Evolutionary conservation across 2,113 vertebrate species (phyloP), one percentile per base, ranked within the genome.

Genomic region (Oreochromis niloticus): DNA sequence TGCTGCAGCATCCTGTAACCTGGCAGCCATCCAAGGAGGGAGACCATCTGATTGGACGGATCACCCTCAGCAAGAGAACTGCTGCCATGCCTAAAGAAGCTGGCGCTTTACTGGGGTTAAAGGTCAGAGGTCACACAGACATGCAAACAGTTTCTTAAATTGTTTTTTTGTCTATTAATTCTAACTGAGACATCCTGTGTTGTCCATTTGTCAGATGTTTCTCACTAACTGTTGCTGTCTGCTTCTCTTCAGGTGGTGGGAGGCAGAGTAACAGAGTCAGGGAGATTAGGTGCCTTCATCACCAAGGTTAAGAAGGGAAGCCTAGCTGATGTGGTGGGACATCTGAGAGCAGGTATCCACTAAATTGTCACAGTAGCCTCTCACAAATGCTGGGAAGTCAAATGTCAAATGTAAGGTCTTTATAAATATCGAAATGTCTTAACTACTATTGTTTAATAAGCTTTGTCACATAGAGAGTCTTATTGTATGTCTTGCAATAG

Each of bases 271-370:
- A 99, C 98, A 66, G 99, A 99, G 95, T 96, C 98, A 80, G 98
- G 98, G 94, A 97, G 98, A 93, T 97, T 99, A 82, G 98, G 98
- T 96, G 99, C 99, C 97, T 99, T 99, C 96, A 99, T 99, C 98
- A 99, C 98, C 95, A 99, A 99, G 98, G 99, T 99, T 89, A 99
- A 99, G 97, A 99, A 98, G 94, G 99, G 99, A 90, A 99, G 99
- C 94, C 97, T 99, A 88, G 99, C 99, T 32, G 99, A 99, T 85
- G 97, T 99, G 83, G 98, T 99, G 89, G 99, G 99, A 87, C 99
- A 99, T 95, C 97, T 99, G 82, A 96, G 98, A 96, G 98, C 99
- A 97, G 99, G 99, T 99, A 81, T 13, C 97, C 93, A 88, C 36
- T 24, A 24, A 85, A 63, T 2, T 17, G 9, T 19, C 27, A 10